These are phyloP conservation scores for Strix aluco DNA, from an alignment of 2,113 vertebrate genomes.

Conservation along the genomic window DNA sequence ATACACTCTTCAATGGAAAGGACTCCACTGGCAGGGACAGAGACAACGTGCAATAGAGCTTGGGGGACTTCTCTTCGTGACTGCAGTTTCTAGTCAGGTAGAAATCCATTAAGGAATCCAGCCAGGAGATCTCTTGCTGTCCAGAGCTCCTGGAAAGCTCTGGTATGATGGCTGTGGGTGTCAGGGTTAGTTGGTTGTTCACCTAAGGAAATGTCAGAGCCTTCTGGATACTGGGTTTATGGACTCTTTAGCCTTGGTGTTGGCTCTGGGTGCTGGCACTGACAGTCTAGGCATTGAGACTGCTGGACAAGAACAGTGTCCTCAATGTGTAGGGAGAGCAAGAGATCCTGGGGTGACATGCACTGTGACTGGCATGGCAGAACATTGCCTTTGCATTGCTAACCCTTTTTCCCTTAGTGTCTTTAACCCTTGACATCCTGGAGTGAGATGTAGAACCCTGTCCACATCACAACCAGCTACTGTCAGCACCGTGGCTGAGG, in stretches of 20 bases:
- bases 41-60: background rate
- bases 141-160: background rate
- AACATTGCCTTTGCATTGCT: background rate
- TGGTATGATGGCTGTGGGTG: background rate
- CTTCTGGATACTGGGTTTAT: background rate
- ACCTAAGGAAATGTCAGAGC: background rate
- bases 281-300: background rate
- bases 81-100: background rate
- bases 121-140: background rate
- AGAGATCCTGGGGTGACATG: background rate
- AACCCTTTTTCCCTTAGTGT: background rate
- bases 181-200: background rate
- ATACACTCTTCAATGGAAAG: background rate
- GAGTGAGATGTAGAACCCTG: background rate
- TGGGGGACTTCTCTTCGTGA: background rate
- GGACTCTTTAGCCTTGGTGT: background rate
- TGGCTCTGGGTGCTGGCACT: background rate
- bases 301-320: background rate
- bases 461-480: background rate
- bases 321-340: background rate
- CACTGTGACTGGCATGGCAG: background rate
- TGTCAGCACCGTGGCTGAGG: background rate
- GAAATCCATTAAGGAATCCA: background rate
- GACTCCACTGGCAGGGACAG: background rate
- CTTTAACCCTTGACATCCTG: background rate